Evolutionary conservation across 2,888 invertebrate genomes (phyloP).

Genomic region (Sclerodermus sp.): DNA sequence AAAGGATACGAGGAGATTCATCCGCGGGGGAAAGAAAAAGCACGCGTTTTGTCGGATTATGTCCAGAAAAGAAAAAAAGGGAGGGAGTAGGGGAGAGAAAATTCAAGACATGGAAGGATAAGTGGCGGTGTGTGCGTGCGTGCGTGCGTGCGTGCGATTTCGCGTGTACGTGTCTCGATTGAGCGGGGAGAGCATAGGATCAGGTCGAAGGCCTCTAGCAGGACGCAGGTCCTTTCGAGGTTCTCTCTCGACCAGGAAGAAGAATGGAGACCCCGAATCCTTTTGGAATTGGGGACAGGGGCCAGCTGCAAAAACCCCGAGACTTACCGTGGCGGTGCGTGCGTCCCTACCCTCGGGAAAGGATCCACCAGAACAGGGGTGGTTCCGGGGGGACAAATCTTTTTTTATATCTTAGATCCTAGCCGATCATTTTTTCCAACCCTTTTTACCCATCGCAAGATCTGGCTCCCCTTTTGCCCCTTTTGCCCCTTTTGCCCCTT

Average conservation of each 20-base stretch:
- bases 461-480: constrained; percentile 40
- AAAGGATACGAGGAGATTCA: no score
- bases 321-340: constrained; percentile 19
- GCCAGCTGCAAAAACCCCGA: constrained; percentile 55
- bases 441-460: constrained; percentile 43
- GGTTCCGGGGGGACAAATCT: constrained; percentile 40
- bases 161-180: no score
- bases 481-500: constrained; percentile 7
- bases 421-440: constrained; percentile 55
- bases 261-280: constrained; percentile 51
- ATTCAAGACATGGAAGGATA: constrained; percentile 13
- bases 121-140: no score
- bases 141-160: no score
- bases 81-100: no score
- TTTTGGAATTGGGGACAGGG: constrained; percentile 38
- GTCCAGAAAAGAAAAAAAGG: neutral
- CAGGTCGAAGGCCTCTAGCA: constrained; percentile 42
- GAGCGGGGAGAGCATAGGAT: constrained; percentile 10
- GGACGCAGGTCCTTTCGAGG: constrained; percentile 54
- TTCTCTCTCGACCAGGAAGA: constrained; percentile 54
- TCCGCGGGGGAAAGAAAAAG: neutral
- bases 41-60: neutral
- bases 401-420: constrained; percentile 50
- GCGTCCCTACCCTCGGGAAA: constrained; percentile 42
- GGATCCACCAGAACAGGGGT: constrained; percentile 44